phyloP scores from a whole-genome alignment of 2,797 vertebrate genomes.

The Arnoldichthys spilopterus region DNA sequence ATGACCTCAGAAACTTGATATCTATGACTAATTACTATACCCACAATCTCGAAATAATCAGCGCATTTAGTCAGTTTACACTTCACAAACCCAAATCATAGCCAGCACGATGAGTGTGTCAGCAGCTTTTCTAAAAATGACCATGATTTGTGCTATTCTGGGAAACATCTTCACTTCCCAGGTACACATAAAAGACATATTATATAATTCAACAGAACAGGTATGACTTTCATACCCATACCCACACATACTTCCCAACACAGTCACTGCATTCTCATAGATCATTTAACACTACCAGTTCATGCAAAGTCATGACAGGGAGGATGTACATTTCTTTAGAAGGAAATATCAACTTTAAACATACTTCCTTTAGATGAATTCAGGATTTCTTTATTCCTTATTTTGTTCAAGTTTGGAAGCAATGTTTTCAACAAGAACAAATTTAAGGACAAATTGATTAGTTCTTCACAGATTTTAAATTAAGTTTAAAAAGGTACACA shows the following conservation, averaged over 20 bases:
- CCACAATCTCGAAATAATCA: not conserved
- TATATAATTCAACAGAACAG: not conserved
- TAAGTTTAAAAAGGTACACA: too few relatives aligned
- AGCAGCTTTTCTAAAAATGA: not conserved
- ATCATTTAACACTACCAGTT: not conserved
- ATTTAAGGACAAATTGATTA: too few relatives aligned
- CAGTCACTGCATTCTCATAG: constrained; percentile 8
- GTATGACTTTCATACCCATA: not conserved
- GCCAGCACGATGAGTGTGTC: not conserved
- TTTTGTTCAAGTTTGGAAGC: too few relatives aligned
- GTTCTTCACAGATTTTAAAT: too few relatives aligned
- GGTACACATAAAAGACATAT: not conserved
- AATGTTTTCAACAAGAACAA: too few relatives aligned
- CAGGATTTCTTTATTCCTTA: not conserved
- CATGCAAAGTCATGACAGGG: not conserved
- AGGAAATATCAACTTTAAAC: not conserved
- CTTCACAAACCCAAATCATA: not conserved
- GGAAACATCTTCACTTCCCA: not conserved
- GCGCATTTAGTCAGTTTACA: not conserved
- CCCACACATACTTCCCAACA: not conserved
- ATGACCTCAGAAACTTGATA: not conserved
- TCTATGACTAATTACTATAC: too few relatives aligned
- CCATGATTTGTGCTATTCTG: not conserved
- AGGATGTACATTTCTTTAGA: not conserved
- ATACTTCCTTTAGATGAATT: not conserved